These are phyloP conservation scores for Pelagia noctiluca DNA, from an alignment of 30 jellyfish, hydroid and myxozoan species.

Conservation along the genomic window DNA sequence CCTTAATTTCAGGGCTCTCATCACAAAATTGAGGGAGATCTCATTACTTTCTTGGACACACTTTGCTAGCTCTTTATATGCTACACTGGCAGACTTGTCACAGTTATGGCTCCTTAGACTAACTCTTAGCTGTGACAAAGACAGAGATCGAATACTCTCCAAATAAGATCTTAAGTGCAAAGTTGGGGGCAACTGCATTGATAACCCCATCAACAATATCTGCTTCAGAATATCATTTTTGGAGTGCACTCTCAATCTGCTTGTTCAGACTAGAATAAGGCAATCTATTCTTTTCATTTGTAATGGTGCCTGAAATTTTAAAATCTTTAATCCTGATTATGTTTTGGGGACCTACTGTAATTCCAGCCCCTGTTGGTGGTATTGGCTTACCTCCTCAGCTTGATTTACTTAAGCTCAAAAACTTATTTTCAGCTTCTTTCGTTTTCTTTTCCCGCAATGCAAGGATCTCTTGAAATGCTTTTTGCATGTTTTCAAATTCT, in stretches of 20 bases:
- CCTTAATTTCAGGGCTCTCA: slow-evolving; percentile 21
- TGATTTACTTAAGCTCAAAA: slow-evolving; percentile 20
- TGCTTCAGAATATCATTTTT: slow-evolving; percentile 51
- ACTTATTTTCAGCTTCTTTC: slow-evolving; percentile 47
- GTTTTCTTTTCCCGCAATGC: slow-evolving; percentile 37
- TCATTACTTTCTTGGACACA: slow-evolving; percentile 34
- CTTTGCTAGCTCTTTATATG: slow-evolving; percentile 29
- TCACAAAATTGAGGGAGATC: slow-evolving; percentile 22
- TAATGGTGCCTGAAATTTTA: slow-evolving; percentile 37
- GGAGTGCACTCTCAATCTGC: slow-evolving; percentile 50
- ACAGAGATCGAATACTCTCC: slow-evolving; percentile 27
- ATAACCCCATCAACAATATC: slow-evolving; percentile 61
- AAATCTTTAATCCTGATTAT: slow-evolving; percentile 27
- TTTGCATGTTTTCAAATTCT: slow-evolving; percentile 32
- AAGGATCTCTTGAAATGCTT: slow-evolving; percentile 14
- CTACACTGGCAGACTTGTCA: slow-evolving; percentile 48
- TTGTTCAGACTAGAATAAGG: slow-evolving; percentile 37
- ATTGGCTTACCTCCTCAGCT: slow-evolving; percentile 24
- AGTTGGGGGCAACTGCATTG: slow-evolving; percentile 47
- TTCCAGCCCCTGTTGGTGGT: slow-evolving; percentile 46
- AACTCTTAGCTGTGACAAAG: slow-evolving; percentile 24
- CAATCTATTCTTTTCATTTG: slow-evolving; percentile 27
- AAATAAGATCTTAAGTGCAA: slow-evolving; percentile 53
- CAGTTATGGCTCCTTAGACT: slow-evolving; percentile 50
- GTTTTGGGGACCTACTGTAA: slow-evolving; percentile 24